phyloP scores from a whole-genome alignment of 2,888 invertebrate genomes.

The Drosophila sordidapex region DNA sequence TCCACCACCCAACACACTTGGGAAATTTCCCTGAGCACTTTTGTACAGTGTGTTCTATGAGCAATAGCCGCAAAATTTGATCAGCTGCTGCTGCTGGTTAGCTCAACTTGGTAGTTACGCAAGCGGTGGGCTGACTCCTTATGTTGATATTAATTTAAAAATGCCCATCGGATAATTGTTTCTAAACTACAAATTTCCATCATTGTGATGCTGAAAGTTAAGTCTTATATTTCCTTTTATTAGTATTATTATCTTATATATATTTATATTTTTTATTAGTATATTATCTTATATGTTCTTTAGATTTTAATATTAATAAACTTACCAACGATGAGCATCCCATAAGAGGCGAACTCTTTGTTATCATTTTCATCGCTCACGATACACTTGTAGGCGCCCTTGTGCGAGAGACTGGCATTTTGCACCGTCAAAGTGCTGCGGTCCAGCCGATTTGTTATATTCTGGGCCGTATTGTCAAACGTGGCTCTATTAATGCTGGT shows the following conservation, averaged over 20 bases:
- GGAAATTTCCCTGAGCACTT: neutral
- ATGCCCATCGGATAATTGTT: neutral
- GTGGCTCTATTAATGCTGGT: neutral
- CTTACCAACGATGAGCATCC: constrained; percentile 76
- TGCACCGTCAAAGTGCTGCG: constrained; percentile 67
- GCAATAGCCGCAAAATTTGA: neutral
- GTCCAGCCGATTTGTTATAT: constrained; percentile 70
- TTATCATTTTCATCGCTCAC: constrained; percentile 64
- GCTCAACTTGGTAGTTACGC: neutral
- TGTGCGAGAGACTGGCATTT: constrained; percentile 72
- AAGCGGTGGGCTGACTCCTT: neutral
- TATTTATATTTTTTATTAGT: neutral
- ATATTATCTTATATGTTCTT: neutral
- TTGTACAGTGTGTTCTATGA: neutral
- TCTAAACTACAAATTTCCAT: neutral
- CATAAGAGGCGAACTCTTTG: constrained; percentile 37
- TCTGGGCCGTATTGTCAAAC: constrained; percentile 43
- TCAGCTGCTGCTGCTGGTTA: neutral
- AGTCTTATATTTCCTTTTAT: neutral
- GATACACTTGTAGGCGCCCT: constrained; percentile 78
- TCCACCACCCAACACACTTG: neutral
- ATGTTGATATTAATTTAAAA: neutral
- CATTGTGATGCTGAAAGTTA: neutral
- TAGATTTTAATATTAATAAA: neutral
- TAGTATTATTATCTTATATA: neutral